Base-by-base conservation (phyloP, 2,888 invertebrate species). In the Pardosa pseudoannulata region DNA sequence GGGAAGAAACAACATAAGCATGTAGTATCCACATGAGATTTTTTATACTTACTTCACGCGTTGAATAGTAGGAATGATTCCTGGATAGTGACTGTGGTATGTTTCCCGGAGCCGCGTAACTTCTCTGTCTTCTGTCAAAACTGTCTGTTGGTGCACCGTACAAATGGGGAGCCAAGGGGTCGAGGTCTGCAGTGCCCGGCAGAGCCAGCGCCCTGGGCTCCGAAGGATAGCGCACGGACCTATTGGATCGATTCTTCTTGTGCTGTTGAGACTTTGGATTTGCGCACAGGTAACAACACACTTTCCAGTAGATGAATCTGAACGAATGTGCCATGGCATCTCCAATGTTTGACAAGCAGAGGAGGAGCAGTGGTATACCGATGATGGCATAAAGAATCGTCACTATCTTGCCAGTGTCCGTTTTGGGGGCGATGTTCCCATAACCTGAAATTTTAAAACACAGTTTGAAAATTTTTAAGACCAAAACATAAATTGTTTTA, bases 381-480 rank as follows among this genome's bases (percentile, higher is more conserved):
- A 98, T 93, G 91, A 98, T 97, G 29, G 98, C 98, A 92, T 98
- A 98, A 91, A 98, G 95, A 90, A 98, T 98, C 16, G 98, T 98
- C 89, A 97, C 96, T 89, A 98, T 96, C 92, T 98, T 98, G 62
- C 98, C 98, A 91, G 95, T 95, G 90, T 95, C 94, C 0, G 98
- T 98, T 93, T 97, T 97, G 0, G 98, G 98, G 0, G 97, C 96
- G 87, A 98, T 97, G 92, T 98, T 97, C 7, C 98, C 98, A 92
- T 98, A 98, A 46, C 98, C 97, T 97, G 92, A 31, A 92, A 91
- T 76, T n/a, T n/a, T 56, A 2, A n/a, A 1, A 39, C n/a, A n/a
- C n/a, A n/a, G n/a, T n/a, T n/a, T n/a, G n/a, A n/a, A n/a, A n/a
- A n/a, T n/a, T n/a, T n/a, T n/a, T n/a, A n/a, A n/a, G n/a, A n/a